Conservation (phyloP, 1,140 invertebrate genomes). For the Sminthurides bifidus region DNA sequence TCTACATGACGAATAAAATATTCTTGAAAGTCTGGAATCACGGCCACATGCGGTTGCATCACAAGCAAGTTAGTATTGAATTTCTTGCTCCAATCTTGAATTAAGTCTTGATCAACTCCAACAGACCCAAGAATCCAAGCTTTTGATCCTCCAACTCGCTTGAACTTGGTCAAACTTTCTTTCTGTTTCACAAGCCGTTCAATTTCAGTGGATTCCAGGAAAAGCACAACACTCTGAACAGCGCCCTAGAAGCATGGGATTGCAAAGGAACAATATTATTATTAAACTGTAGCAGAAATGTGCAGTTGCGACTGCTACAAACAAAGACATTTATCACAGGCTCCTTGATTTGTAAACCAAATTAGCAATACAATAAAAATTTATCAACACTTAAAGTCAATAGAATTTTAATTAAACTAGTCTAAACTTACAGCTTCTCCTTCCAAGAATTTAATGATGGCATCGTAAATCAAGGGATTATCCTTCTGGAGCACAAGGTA, state of each 20-base stretch:
- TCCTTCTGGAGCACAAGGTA: constrained; percentile 27
- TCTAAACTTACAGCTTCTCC: constrained; percentile 31
- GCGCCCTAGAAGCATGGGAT: constrained; percentile 16
- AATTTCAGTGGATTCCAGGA: constrained; percentile 27
- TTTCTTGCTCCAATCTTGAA: constrained; percentile 20
- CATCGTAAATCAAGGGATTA: constrained; percentile 20
- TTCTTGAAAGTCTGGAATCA: constrained; percentile 23
- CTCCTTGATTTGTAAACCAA: too few relatives aligned
- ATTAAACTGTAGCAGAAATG: too few relatives aligned
- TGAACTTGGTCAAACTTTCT: constrained; percentile 6
- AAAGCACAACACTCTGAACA: constrained; percentile 22
- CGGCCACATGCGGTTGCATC: constrained; percentile 26
- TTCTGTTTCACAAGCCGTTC: constrained; percentile 20
- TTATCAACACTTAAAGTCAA: too few relatives aligned
- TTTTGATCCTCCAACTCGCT: constrained; percentile 16
- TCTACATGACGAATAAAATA: constrained; percentile 21
- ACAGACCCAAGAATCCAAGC: constrained; percentile 31
- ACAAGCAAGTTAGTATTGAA: constrained; percentile 24
- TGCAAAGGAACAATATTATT: too few relatives aligned
- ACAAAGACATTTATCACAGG: too few relatives aligned
- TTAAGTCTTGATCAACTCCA: constrained; percentile 21
- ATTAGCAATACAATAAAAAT: too few relatives aligned
- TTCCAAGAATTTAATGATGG: constrained; percentile 22
- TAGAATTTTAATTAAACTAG: too few relatives aligned
- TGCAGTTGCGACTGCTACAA: too few relatives aligned